phyloP scores from a whole-genome alignment of 2,888 invertebrate genomes.

The Cantharis rufa region DNA sequence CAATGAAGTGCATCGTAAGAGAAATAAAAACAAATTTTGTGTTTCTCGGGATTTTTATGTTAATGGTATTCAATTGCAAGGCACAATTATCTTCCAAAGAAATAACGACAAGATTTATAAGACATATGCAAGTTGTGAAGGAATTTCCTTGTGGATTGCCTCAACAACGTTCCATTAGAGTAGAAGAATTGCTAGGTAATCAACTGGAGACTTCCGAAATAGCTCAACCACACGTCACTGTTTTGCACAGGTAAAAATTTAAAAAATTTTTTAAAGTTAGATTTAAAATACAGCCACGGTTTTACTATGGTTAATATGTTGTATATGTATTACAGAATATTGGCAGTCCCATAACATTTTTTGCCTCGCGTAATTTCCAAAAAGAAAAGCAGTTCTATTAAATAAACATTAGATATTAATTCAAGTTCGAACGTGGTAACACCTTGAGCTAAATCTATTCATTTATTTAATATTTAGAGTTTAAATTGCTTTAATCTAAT shows the following conservation, averaged over 20 bases:
- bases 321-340: no score
- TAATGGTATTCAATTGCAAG: conserved; percentile 19
- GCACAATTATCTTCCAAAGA: conserved; percentile 10
- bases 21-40: conserved; percentile 14
- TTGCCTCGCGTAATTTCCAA: neutral
- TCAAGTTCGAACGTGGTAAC: neutral
- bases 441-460: neutral
- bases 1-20: conserved; percentile 19
- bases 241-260: conserved; percentile 29
- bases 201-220: conserved; percentile 18
- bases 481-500: neutral
- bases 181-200: conserved; percentile 15
- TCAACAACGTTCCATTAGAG: conserved; percentile 25
- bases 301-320: neutral
- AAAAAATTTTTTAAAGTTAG: neutral
- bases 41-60: conserved; percentile 21
- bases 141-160: conserved; percentile 25
- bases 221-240: conserved; percentile 24
- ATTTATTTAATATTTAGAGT: neutral
- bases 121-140: conserved; percentile 13
- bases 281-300: neutral
- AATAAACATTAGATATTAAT: neutral
- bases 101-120: neutral
- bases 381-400: neutral
- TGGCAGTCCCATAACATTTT: neutral